phyloP scores from a whole-genome alignment of 2,888 invertebrate species.

The Aphelenchoides bicaudatus region DNA sequence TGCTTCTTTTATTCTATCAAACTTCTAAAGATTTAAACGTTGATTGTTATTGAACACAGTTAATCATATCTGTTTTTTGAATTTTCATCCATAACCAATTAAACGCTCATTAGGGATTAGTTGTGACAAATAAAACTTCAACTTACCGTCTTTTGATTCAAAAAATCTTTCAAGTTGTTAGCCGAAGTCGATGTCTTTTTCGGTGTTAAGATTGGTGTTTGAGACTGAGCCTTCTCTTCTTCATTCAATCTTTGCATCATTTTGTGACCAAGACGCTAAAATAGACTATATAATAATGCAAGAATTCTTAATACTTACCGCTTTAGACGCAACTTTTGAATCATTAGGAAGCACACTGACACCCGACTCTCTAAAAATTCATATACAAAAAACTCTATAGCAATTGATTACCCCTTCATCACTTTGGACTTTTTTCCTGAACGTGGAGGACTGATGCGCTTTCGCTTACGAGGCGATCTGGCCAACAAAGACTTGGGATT shows the following conservation, averaged over 20 bases:
- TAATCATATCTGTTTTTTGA: no score
- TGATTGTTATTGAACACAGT: not conserved
- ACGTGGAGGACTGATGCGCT: no score
- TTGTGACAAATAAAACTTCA: conserved; percentile 20
- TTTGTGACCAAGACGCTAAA: not conserved
- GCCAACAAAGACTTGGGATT: conserved; percentile 7
- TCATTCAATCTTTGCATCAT: not conserved
- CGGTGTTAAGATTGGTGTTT: no score
- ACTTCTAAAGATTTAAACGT: not conserved
- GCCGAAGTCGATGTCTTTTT: no score
- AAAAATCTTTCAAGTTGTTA: conserved; percentile 35
- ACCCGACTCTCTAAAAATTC: not conserved
- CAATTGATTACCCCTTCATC: not conserved
- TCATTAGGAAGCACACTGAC: no score
- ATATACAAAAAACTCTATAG: not conserved
- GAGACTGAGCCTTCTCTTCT: not conserved
- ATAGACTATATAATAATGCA: not conserved
- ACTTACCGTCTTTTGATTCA: conserved; percentile 21
- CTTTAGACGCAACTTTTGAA: not conserved
- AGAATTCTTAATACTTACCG: not conserved
- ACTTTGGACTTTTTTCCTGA: no score
- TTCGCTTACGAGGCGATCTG: not conserved
- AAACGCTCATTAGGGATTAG: no score
- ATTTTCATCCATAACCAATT: no score
- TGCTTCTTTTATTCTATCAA: not conserved